Conservation (phyloP, 1,140 invertebrate genomes). For the Diploscapter pachys region DNA sequence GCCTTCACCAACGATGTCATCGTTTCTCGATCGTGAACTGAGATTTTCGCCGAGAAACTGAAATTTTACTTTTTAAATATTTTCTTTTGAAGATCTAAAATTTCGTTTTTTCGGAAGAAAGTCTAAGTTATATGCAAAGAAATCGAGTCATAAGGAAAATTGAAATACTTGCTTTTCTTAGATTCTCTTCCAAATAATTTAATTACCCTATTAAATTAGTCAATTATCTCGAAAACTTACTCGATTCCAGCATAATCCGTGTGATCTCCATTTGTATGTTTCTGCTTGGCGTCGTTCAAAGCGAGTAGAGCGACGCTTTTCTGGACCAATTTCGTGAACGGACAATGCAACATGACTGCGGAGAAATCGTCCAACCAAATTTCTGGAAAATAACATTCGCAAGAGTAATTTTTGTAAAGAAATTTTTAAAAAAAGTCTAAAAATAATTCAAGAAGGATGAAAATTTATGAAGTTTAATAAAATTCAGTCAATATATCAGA, state of each 20-base stretch:
- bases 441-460: neutral
- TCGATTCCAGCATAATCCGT: conserved; percentile 80
- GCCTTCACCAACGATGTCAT: conserved; percentile 52
- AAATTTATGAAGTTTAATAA: too few relatives aligned
- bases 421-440: neutral
- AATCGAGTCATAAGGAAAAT: neutral
- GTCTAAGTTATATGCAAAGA: neutral
- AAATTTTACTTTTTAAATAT: neutral
- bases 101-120: neutral
- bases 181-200: neutral
- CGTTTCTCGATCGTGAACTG: neutral
- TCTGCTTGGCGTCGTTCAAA: conserved; percentile 73
- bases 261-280: neutral
- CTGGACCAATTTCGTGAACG: conserved; percentile 93
- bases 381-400: neutral
- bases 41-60: neutral
- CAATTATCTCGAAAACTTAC: conserved; percentile 68
- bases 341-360: conserved; percentile 89
- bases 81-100: neutral
- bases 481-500: too few relatives aligned
- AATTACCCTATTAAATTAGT: neutral
- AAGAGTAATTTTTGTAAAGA: neutral
- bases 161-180: neutral
- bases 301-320: conserved; percentile 85
- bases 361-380: conserved; percentile 69